phyloP scores from a whole-genome alignment of 2,113 vertebrate genomes.

The Pampusana beccarii region DNA sequence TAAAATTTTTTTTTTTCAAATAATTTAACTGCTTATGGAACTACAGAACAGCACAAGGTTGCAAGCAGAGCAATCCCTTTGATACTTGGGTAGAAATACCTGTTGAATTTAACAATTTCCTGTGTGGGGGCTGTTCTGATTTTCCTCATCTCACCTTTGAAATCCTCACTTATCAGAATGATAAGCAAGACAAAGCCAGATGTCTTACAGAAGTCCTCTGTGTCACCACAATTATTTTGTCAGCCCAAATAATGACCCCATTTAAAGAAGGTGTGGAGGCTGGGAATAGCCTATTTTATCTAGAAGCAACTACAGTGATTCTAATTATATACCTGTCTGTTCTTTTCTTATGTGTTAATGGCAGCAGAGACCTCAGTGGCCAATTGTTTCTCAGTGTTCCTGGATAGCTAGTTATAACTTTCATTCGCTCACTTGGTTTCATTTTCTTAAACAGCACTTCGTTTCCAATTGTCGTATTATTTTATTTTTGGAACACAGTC shows the following conservation, averaged over 20 bases:
- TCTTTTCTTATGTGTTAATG: constrained; percentile 13
- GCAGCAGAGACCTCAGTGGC: neutral
- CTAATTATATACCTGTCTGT: neutral
- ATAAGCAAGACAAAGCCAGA: neutral
- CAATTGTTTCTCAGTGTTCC: neutral
- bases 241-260: neutral
- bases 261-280: neutral
- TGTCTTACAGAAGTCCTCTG: neutral
- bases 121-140: neutral
- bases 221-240: neutral
- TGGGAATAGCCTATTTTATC: constrained; percentile 9
- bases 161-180: neutral
- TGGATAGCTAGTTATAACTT: neutral
- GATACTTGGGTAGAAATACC: neutral
- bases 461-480: neutral
- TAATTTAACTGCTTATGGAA: neutral
- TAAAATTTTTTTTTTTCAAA: neutral
- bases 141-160: neutral
- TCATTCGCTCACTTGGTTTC: neutral
- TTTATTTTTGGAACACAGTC: neutral
- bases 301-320: neutral
- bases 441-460: neutral
- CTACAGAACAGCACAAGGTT: neutral
- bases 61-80: neutral
- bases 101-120: neutral